These are phyloP conservation scores for Axea sp. DNA, from an alignment of 2,888 invertebrate genomes.

Conservation along the genomic window DNA sequence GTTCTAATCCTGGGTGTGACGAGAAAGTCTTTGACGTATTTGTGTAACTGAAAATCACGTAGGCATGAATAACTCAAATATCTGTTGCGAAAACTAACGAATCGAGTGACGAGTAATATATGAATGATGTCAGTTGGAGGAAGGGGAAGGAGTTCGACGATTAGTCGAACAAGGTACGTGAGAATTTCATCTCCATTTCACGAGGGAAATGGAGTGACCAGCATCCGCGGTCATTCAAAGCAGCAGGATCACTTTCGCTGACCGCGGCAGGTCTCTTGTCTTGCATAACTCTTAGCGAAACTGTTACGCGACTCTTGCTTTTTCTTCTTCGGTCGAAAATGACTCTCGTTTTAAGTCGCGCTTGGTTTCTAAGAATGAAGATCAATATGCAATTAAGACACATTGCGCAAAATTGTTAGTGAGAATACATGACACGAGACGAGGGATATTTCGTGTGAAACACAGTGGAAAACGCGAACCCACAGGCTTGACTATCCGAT, in stretches of 20 bases:
- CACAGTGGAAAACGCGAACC: no score
- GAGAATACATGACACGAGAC: no score
- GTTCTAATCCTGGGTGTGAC: constrained; percentile 45
- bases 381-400: constrained; percentile 31
- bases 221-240: constrained; percentile 62
- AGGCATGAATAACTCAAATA: constrained; percentile 24
- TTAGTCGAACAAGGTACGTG: constrained; percentile 36
- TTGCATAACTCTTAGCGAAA: constrained; percentile 60
- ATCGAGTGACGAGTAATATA: constrained; percentile 33
- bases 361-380: constrained; percentile 32
- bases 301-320: constrained; percentile 58
- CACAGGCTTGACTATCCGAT: no score
- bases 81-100: constrained; percentile 35
- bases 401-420: constrained; percentile 16
- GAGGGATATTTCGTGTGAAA: no score
- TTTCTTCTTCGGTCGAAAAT: constrained; percentile 47
- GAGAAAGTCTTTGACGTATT: constrained; percentile 50
- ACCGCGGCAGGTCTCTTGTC: constrained; percentile 58
- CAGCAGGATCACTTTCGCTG: constrained; percentile 62
- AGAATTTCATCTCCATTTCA: constrained; percentile 59
- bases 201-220: constrained; percentile 58
- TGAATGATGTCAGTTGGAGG: constrained; percentile 32
- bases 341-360: constrained; percentile 33
- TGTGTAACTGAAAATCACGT: constrained; percentile 39
- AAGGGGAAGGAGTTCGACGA: constrained; percentile 17